These are phyloP conservation scores for Scelioninae gen. 2 DNA, from an alignment of 2,888 invertebrate species.

Conservation along the genomic window DNA sequence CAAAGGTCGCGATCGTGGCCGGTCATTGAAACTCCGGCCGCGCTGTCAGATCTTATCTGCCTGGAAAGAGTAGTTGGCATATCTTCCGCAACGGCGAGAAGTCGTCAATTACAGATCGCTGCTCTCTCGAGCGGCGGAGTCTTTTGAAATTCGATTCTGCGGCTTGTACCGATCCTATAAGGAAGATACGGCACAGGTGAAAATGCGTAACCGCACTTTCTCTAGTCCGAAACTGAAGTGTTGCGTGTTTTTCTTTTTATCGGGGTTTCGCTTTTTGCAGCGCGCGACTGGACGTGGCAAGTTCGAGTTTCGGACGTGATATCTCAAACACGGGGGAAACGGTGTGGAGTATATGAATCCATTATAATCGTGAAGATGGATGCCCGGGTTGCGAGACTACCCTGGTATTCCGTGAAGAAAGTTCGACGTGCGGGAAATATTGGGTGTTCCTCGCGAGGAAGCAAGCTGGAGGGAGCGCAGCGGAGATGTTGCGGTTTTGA, in stretches of 20 bases:
- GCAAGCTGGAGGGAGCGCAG: too few relatives aligned
- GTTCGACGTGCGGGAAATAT: slow-evolving; percentile 23
- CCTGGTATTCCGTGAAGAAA: slow-evolving; percentile 11
- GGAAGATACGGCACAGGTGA: slow-evolving; percentile 54
- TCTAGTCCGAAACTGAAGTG: slow-evolving; percentile 35
- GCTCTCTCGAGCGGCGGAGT: slow-evolving; percentile 53
- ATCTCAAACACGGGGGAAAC: neutral
- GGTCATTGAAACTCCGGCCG: slow-evolving; percentile 56
- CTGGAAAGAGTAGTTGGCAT: slow-evolving; percentile 59
- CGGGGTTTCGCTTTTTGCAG: too few relatives aligned
- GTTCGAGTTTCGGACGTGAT: neutral
- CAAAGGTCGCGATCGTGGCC: slow-evolving; percentile 57
- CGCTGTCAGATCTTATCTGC: slow-evolving; percentile 58
- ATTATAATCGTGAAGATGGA: slow-evolving; percentile 40
- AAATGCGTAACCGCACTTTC: slow-evolving; percentile 55
- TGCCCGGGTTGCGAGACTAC: slow-evolving; percentile 14
- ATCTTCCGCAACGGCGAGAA: slow-evolving; percentile 56
- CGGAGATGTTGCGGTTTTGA: too few relatives aligned
- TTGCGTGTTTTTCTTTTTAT: slow-evolving; percentile 1
- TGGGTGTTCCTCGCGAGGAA: slow-evolving; percentile 22
- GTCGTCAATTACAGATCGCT: slow-evolving; percentile 60
- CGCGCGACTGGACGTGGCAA: too few relatives aligned
- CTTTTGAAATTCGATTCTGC: slow-evolving; percentile 60
- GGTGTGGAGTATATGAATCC: slow-evolving; percentile 6
- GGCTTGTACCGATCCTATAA: slow-evolving; percentile 51